Conservation (phyloP, 2,113 vertebrate species). For the Phalacrocorax pelagicus region DNA sequence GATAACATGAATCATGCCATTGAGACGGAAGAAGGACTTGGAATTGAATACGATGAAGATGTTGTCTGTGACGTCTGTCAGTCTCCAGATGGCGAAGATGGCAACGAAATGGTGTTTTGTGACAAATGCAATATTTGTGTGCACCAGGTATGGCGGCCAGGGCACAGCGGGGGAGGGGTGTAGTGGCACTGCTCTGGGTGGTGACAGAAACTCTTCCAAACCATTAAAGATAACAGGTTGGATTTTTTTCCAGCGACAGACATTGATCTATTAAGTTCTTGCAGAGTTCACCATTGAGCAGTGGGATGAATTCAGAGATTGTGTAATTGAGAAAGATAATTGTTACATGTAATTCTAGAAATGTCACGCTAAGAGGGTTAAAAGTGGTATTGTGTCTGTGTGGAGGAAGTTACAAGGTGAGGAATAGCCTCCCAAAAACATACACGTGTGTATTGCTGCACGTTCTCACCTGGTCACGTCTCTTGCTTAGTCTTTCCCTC, state of each 20-base stretch:
- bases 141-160: slow-evolving; percentile 84
- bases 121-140: slow-evolving; percentile 99
- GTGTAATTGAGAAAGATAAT: neutral
- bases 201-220: neutral
- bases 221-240: neutral
- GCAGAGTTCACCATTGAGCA: neutral
- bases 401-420: neutral
- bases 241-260: neutral
- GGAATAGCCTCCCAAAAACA: neutral
- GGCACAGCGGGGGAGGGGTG: no score
- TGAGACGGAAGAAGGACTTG: slow-evolving; percentile 93
- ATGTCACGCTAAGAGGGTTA: neutral
- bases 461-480: neutral
- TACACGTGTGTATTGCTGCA: rapidly evolving
- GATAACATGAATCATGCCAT: slow-evolving; percentile 94
- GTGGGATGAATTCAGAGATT: neutral
- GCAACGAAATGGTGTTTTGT: slow-evolving; percentile 99
- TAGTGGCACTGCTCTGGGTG: neutral
- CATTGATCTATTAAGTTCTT: neutral
- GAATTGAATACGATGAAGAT: slow-evolving; percentile 97
- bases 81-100: slow-evolving; percentile 95
- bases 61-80: slow-evolving; percentile 97
- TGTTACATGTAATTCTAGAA: neutral
- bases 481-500: neutral
- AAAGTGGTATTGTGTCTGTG: neutral